Percentiles rank a stretch among this genome's conserved stretches.
These are phyloP conservation scores for Dipodomys merriami DNA, from an alignment of 2,113 vertebrate genomes.

Conservation along the genomic window DNA sequence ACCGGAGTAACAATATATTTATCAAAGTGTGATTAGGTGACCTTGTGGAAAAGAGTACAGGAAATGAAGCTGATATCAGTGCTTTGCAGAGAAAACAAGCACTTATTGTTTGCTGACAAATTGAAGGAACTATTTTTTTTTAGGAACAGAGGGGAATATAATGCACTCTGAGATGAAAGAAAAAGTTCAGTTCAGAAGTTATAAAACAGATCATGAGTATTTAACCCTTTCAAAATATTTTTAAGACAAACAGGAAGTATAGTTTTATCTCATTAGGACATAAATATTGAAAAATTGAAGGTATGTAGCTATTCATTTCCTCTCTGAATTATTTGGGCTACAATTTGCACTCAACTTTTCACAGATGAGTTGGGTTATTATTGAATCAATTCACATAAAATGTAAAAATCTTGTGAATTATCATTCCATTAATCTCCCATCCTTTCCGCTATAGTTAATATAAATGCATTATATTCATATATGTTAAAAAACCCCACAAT, in stretches of 20 bases:
- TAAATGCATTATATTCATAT: neutral
- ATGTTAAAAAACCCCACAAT: too few species aligned
- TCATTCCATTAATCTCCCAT: neutral
- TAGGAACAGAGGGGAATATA: slow-evolving; percentile 26
- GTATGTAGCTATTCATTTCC: neutral
- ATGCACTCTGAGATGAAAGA: slow-evolving; percentile 13
- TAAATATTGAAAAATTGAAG: neutral
- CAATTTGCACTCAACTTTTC: slow-evolving; percentile 15
- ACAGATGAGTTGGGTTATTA: neutral
- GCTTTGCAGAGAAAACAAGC: slow-evolving; percentile 55
- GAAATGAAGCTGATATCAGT: slow-evolving; percentile 68
- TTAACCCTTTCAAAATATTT: slow-evolving; percentile 37
- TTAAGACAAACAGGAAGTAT: too few species aligned
- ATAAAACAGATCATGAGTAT: neutral
- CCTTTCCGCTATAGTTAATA: slow-evolving; percentile 4
- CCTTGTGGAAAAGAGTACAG: slow-evolving; percentile 46
- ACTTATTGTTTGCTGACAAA: slow-evolving; percentile 21
- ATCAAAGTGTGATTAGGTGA: slow-evolving; percentile 67
- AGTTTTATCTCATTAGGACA: neutral
- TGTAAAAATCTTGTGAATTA: slow-evolving; percentile 16
- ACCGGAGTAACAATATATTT: slow-evolving; percentile 52
- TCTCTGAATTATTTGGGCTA: neutral
- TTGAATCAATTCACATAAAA: neutral
- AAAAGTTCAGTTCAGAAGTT: neutral
- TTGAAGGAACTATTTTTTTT: slow-evolving; percentile 9